Base-by-base conservation (phyloP, 2,888 invertebrate genomes). In the Parthenolecanium corni region DNA sequence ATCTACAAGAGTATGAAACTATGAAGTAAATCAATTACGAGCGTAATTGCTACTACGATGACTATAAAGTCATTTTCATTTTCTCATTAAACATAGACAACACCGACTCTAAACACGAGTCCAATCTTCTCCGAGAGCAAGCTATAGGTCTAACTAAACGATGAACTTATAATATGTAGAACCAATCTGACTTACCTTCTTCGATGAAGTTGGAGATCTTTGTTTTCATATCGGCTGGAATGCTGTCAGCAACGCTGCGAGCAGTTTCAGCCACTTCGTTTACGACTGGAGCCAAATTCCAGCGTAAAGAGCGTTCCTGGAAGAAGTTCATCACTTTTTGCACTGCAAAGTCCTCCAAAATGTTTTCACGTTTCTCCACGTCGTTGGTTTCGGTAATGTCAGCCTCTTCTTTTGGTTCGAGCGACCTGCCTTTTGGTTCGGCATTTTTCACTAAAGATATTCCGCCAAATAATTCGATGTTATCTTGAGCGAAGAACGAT, bases 401-500 rank as follows among this genome's bases (percentile, higher is more conserved):
- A 36, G 67, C 67, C 66, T 80, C 78, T 49, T 73, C 71, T 67
- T 74, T 73, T 65, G 79, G 78, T 65, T 74, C 71, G 5, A 75
- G 69, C 66, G 77, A 73, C 66, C 77, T 75, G 6, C 47, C 62
- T 24, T 62, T 66, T 44, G 58, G 62, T 40, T 64, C 49, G 57
- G 51, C 53, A 54, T 66, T 71, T 69, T 72, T 74, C 66, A 75
- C 73, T 21, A 81, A 70, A 6, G 77, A 78, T 49, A 82, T 73
- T 52, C 81, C 82, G 65, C 76, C 78, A 65, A 78, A 72, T 49
- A 82, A 68, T 68, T 80, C 78, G 65, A 81, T 74, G 70, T 73
- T 77, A 64, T 80, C 79, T 71, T 77, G 77, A 57, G 77, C 78
- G 70, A 82, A 80, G 71, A 82, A 75, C 31, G 78, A 76, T 70